Base-by-base conservation (phyloP, 1,140 invertebrate genomes). In the Glomeris maerens region DNA sequence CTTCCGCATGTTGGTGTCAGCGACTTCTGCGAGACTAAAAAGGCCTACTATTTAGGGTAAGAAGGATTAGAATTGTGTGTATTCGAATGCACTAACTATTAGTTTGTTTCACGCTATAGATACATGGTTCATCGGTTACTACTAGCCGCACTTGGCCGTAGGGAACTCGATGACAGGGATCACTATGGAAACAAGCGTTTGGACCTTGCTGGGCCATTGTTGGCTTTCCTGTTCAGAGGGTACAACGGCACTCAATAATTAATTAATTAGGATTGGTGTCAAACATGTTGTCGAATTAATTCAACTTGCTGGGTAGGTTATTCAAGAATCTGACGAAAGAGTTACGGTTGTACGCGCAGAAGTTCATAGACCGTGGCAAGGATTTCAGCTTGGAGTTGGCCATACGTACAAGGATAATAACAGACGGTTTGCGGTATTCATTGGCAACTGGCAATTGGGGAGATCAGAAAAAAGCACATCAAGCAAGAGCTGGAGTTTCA, bases 361-460 rank as follows among this genome's bases (percentile, higher is more conserved):
- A 98, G 67, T 97, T 96, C 57, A 96, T 98, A 64, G 95, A 98
- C 68, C 78, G 87, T 62, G 92, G 92, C 52, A 96, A 96, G 73
- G 93, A 98, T 66, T 98, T 98, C 60, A 97, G 95, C 69, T 70
- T 98, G 49, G 93, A 98, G 62, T 69, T 97, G 46, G 92, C 94
- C 25, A 94, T 98, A 40, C 97, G 96, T 69, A 96, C 93, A 0
- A 83, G 92, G 64, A 91, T 96, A 36, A 98, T 98, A 47, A 98
- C 94, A 2, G 92, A 98, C 69, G 95, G 95, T n/a, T 71, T 98
- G 22, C 74, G 90, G 55, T 98, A 98, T 67, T 98, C 94, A 0
- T 71, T 98, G 55, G 94, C 95, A 60, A 98, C 95, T 31, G 95
- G 95, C 27, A 98, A 98, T 69, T 98, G 95, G 95, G 95, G 95